phyloP scores from a whole-genome alignment of 2,797 vertebrate species.

The Sebastes oblongus region DNA sequence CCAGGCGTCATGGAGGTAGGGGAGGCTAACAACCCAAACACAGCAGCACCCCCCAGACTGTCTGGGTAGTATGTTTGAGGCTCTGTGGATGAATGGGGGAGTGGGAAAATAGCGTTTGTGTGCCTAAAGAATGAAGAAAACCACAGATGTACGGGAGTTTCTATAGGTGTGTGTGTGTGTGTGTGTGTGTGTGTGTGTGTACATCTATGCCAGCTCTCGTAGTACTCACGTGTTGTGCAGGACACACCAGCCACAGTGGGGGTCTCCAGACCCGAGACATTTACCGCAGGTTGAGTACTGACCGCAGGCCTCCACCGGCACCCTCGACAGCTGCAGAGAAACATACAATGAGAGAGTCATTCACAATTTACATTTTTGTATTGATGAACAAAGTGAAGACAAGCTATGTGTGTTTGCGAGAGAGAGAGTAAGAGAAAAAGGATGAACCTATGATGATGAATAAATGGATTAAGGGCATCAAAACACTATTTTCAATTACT shows the following conservation, averaged over 20 bases:
- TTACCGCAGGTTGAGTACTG: constrained; percentile 91
- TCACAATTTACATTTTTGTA: neutral
- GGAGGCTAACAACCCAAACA: constrained; percentile 42
- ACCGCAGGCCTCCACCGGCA: constrained; percentile 94
- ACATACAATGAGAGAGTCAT: neutral
- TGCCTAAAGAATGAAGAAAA: neutral
- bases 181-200: neutral
- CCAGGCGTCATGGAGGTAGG: constrained; percentile 51
- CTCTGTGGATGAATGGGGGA: neutral
- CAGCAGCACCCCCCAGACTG: constrained; percentile 2
- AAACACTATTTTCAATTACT: constrained; percentile 15
- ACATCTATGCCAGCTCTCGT: neutral
- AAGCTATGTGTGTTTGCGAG: neutral
- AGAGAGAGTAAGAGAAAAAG: neutral
- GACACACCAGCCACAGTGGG: constrained; percentile 98
- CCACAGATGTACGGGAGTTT: neutral
- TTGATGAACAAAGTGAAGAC: neutral
- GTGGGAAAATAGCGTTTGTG: neutral
- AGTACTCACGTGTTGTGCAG: constrained; percentile 95
- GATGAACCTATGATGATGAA: neutral
- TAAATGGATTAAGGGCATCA: neutral
- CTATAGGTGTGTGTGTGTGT: neutral
- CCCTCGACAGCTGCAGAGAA: constrained; percentile 87
- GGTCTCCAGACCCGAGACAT: constrained; percentile 93
- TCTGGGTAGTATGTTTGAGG: neutral